A percentile compares a stretch with the other conserved stretches of the same genome.
Evolutionary conservation across 2,888 invertebrate genomes (phyloP).

Genomic region (Iphiclides podalirius): DNA sequence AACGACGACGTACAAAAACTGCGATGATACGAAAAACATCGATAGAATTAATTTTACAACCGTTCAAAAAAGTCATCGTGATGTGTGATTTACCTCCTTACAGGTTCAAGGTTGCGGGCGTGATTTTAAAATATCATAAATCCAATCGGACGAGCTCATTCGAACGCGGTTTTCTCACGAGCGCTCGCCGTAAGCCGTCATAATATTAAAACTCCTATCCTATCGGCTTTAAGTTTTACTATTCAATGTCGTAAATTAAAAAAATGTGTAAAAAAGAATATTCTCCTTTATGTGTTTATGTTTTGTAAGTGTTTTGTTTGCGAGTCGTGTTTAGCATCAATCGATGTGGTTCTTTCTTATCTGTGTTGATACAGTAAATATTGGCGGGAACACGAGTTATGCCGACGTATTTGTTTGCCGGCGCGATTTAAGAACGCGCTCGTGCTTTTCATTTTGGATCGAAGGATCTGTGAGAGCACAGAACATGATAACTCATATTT

Average conservation of each 20-base stretch:
- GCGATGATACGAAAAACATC: constrained; percentile 15
- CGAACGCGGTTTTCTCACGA: constrained; percentile 66
- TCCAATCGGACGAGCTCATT: constrained; percentile 65
- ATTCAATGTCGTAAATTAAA: constrained; percentile 14
- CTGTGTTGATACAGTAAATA: constrained; percentile 62
- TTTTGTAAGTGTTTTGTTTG: constrained; percentile 58
- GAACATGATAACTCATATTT: neutral
- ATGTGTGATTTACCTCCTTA: constrained; percentile 64
- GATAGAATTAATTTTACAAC: constrained; percentile 21
- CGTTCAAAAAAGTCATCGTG: constrained; percentile 39
- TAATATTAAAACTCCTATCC: constrained; percentile 30
- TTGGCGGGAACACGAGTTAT: constrained; percentile 49
- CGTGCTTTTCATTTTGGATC: constrained; percentile 26
- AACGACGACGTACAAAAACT: neutral
- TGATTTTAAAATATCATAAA: constrained; percentile 74
- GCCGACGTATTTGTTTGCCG: constrained; percentile 42
- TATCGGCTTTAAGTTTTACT: constrained; percentile 24
- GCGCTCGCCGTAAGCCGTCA: constrained; percentile 30
- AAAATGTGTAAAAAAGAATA: constrained; percentile 31
- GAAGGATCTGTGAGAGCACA: constrained; percentile 8
- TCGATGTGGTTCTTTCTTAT: constrained; percentile 71
- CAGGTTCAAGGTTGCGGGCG: constrained; percentile 71
- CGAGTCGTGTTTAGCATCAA: constrained; percentile 63
- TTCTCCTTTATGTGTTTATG: constrained; percentile 33
- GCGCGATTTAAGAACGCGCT: constrained; percentile 36